Conservation (phyloP, 2,113 vertebrate genomes). For the Machaerirhynchus nigripectus region DNA sequence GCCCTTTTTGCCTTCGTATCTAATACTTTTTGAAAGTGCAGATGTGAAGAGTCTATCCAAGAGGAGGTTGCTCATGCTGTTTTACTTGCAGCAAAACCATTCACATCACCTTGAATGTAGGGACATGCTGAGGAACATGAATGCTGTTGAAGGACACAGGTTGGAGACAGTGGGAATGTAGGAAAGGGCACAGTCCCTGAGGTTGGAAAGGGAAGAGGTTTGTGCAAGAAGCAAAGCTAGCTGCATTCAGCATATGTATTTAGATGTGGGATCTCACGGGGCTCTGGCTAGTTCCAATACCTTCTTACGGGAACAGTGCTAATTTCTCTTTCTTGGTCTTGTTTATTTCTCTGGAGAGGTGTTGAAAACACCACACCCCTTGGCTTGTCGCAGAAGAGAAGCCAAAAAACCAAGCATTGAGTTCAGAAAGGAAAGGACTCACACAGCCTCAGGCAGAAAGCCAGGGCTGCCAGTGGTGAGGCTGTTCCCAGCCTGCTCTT, state of each 20-base stretch:
- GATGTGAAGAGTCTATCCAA: not conserved
- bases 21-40: not conserved
- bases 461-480: not conserved
- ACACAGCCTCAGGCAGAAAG: not conserved
- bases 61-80: not conserved
- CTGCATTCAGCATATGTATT: not conserved
- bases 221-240: not conserved
- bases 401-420: not conserved
- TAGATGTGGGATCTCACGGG: not conserved
- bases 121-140: not conserved
- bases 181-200: not conserved
- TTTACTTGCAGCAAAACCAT: not conserved
- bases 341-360: not conserved
- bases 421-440: not conserved
- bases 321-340: not conserved
- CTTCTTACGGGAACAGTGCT: not conserved
- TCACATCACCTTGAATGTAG: not conserved
- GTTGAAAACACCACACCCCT: not conserved
- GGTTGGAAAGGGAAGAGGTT: not conserved
- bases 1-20: not conserved
- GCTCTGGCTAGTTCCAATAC: not conserved
- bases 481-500: not conserved
- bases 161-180: not conserved
- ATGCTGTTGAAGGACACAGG: not conserved
- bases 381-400: not conserved